Conservation (phyloP, 2,797 vertebrate species). For the Pseudocheirus occidentalis region DNA sequence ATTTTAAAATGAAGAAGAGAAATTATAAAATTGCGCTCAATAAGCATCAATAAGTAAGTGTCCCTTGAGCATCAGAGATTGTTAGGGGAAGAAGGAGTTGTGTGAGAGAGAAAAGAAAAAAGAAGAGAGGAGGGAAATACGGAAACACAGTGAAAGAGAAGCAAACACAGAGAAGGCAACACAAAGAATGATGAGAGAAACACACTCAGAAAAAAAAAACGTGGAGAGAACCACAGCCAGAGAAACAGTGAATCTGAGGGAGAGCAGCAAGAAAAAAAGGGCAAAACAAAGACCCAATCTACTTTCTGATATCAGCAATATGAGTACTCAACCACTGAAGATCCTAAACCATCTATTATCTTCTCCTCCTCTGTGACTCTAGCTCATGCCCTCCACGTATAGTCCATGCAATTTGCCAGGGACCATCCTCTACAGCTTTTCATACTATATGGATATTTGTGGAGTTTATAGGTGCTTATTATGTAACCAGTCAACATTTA, state of each 20-base stretch:
- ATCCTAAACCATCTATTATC: neutral
- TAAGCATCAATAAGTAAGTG: constrained; percentile 8
- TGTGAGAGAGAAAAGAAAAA: neutral
- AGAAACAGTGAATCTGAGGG: neutral
- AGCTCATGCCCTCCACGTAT: neutral
- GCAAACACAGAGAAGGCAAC: neutral
- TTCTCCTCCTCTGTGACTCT: neutral
- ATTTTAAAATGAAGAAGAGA: constrained; percentile 57
- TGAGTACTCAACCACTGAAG: neutral
- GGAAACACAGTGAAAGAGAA: neutral
- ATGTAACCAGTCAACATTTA: neutral
- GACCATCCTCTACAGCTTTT: neutral
- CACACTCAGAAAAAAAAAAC: neutral
- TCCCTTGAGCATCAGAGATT: neutral
- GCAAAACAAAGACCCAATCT: neutral
- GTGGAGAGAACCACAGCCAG: neutral
- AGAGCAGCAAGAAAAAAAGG: neutral
- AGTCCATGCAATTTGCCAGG: neutral
- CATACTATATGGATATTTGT: neutral
- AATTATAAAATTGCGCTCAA: constrained; percentile 21
- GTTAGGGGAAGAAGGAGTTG: neutral
- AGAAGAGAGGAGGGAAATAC: rapidly evolving
- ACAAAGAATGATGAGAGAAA: neutral
- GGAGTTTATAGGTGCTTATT: neutral
- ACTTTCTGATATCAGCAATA: neutral